A percentile compares a stretch with the other conserved stretches of the same genome.
These are phyloP conservation scores for Sarcophaga caerulescens DNA, from an alignment of 2,888 invertebrate genomes.

Conservation along the genomic window DNA sequence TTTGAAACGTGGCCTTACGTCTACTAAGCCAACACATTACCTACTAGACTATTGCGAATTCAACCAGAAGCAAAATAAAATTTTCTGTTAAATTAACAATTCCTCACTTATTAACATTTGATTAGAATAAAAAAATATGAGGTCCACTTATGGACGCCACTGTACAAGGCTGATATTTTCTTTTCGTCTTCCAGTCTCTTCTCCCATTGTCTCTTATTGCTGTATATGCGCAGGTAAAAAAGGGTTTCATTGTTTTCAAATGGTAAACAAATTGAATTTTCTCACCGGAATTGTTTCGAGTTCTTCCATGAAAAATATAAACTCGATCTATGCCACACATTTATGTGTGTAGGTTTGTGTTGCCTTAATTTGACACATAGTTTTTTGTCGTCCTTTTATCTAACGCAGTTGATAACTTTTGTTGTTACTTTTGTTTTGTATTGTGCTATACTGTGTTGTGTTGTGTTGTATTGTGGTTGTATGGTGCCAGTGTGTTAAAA, in stretches of 20 bases:
- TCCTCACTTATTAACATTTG: no score
- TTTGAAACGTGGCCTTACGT: no score
- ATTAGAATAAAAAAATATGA: no score
- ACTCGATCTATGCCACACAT: no score
- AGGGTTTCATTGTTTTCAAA: neutral
- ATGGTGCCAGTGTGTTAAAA: constrained; percentile 22
- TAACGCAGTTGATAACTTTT: neutral
- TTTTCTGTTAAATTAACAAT: no score
- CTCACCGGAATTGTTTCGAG: constrained; percentile 42
- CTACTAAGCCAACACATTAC: no score
- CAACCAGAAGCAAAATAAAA: no score
- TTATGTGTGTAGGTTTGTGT: neutral
- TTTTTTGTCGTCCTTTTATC: neutral
- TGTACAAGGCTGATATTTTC: no score
- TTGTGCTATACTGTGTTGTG: neutral
- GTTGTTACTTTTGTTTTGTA: neutral
- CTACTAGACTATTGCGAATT: no score
- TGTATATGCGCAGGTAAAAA: neutral
- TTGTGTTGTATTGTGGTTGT: neutral
- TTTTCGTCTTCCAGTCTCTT: no score
- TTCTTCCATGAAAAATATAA: neutral
- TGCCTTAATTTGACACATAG: constrained; percentile 3
- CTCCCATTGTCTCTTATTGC: neutral
- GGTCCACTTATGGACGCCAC: no score
- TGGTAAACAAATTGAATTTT: constrained; percentile 26